Conservation (phyloP, 2,797 vertebrate genomes). For the Poliocrania exsul region DNA sequence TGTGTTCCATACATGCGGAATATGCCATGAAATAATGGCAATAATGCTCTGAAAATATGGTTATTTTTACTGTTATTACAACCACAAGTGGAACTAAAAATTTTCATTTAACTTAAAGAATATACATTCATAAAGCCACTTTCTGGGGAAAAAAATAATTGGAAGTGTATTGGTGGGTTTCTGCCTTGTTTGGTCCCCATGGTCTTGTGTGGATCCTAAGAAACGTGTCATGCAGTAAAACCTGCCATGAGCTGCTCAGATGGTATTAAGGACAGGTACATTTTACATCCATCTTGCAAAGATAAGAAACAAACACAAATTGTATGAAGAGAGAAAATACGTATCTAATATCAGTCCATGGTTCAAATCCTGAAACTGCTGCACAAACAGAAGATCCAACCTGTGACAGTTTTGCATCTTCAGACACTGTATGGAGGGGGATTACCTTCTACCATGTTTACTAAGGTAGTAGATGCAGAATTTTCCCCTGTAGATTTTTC, state of each 20-base stretch:
- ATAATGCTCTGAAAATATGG: neutral
- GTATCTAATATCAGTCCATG: neutral
- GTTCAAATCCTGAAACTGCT: neutral
- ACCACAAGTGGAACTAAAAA: neutral
- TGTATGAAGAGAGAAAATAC: constrained; percentile 21
- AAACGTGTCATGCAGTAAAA: neutral
- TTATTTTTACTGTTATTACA: constrained; percentile 3
- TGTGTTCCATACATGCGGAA: neutral
- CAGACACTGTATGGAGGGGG: neutral
- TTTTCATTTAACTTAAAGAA: neutral
- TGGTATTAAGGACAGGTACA: neutral
- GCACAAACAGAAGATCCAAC: neutral
- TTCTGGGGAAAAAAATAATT: neutral
- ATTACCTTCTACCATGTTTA: neutral
- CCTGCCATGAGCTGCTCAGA: neutral
- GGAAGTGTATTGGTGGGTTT: neutral
- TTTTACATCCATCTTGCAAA: neutral
- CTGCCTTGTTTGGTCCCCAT: neutral
- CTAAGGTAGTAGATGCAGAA: neutral
- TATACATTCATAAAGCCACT: neutral
- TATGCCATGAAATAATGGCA: neutral
- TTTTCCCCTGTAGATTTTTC: neutral
- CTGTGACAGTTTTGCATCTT: neutral
- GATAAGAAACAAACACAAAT: neutral
- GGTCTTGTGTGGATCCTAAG: neutral